These are phyloP conservation scores for Entosphenus tridentatus DNA, from an alignment of 2,113 vertebrate genomes.

Conservation along the genomic window DNA sequence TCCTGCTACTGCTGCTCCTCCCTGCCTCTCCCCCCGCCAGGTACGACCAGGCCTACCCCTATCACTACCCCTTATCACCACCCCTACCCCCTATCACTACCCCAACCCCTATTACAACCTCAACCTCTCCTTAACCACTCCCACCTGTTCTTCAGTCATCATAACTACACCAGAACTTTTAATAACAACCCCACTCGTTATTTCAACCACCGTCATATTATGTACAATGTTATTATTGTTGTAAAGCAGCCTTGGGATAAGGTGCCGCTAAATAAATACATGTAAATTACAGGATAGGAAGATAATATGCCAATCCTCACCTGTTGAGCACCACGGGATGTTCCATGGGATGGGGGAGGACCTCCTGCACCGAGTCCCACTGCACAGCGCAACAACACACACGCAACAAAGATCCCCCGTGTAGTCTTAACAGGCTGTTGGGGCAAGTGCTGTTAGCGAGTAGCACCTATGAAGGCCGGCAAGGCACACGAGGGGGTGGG, in stretches of 20 bases:
- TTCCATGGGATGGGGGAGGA: slow-evolving; percentile 79
- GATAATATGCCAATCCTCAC: slow-evolving; percentile 19
- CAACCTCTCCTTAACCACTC: no score
- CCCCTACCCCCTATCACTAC: no score
- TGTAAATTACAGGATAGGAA: no score
- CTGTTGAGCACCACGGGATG: slow-evolving; percentile 94
- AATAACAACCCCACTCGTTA: neutral
- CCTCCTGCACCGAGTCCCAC: slow-evolving; percentile 93
- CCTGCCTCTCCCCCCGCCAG: no score
- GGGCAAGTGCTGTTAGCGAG: no score
- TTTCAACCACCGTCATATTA: neutral
- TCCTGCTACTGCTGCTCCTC: no score
- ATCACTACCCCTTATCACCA: no score
- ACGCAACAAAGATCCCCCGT: neutral
- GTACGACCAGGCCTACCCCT: no score
- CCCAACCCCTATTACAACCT: no score
- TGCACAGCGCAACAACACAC: slow-evolving; percentile 19
- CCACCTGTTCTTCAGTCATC: no score
- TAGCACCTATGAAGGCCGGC: neutral
- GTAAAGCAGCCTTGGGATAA: no score
- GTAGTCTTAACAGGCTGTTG: neutral
- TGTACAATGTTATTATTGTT: neutral
- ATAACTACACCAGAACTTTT: neutral
- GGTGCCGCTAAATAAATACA: no score
- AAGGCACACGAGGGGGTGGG: neutral